Conservation (phyloP, 2,797 vertebrate species). For the Eospalax fontanierii region DNA sequence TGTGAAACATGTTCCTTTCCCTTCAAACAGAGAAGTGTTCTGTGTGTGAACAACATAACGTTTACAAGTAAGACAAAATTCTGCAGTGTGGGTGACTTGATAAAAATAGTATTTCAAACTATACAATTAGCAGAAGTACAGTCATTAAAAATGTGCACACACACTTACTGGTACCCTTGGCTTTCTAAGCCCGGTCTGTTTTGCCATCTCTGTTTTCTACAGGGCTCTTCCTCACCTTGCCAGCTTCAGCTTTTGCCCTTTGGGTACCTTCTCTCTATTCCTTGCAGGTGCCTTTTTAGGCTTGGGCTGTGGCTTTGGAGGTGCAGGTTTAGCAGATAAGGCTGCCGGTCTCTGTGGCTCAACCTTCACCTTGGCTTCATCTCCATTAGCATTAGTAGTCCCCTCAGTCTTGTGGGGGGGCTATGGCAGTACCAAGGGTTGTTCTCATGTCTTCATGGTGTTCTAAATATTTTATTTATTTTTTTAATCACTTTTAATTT, state of each 20-base stretch:
- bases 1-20: slow-evolving; percentile 85
- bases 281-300: slow-evolving; percentile 72
- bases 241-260: slow-evolving; percentile 92
- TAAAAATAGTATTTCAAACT: slow-evolving; percentile 99
- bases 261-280: slow-evolving; percentile 93
- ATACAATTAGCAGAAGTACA: slow-evolving; percentile 99
- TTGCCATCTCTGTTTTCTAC: slow-evolving; percentile 95
- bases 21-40: slow-evolving; percentile 89
- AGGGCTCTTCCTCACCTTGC: slow-evolving; percentile 92
- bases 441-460: not conserved
- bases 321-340: too few species aligned
- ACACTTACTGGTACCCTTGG: slow-evolving; percentile 95
- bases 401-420: too few species aligned
- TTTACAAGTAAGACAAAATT: slow-evolving; percentile 92
- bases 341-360: too few species aligned
- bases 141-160: slow-evolving; percentile 94
- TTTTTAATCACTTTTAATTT: too few species aligned
- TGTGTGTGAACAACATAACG: slow-evolving; percentile 92
- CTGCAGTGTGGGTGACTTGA: slow-evolving; percentile 99
- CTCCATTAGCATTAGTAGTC: too few species aligned
- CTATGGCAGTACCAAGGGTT: too few species aligned
- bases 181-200: slow-evolving; percentile 95
- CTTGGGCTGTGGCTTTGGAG: too few species aligned
- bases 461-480: too few species aligned
- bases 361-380: too few species aligned